Evolutionary conservation across 2,797 vertebrate genomes (phyloP).

Genomic region (Acipenser ruthenus): DNA sequence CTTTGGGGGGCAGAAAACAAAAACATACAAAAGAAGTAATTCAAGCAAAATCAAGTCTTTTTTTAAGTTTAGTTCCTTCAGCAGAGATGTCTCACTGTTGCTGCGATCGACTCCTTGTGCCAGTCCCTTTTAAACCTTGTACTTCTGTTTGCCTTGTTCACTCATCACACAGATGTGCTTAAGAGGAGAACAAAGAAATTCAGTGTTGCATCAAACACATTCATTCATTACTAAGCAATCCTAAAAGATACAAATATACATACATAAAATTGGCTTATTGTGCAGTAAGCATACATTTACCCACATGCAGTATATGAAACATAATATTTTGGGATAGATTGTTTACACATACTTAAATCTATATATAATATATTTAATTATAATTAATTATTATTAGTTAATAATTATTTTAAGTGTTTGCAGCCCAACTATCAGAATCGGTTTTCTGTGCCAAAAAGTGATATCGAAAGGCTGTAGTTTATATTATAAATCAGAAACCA

Average conservation of each 20-base stretch:
- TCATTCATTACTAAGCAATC: background rate
- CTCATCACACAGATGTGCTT: slow-evolving; percentile 77
- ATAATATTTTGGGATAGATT: too few species aligned
- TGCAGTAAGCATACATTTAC: too few species aligned
- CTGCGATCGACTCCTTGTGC: slow-evolving; percentile 20
- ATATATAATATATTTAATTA: too few species aligned
- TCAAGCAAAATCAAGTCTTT: slow-evolving; percentile 21
- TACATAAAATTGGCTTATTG: too few species aligned
- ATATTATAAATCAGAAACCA: too few species aligned
- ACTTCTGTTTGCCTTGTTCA: slow-evolving; percentile 72
- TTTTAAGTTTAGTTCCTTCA: slow-evolving; percentile 21
- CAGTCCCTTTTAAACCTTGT: slow-evolving; percentile 52
- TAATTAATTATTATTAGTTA: too few species aligned
- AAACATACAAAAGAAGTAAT: slow-evolving; percentile 12
- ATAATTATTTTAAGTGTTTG: too few species aligned
- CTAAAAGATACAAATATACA: background rate
- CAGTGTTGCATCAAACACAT: background rate
- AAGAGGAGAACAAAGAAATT: slow-evolving; percentile 9
- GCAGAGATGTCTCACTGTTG: slow-evolving; percentile 58
- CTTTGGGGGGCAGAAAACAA: slow-evolving; percentile 18
- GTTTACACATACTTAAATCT: too few species aligned
- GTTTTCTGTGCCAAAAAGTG: too few species aligned
- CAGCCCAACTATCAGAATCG: too few species aligned
- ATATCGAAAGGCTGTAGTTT: too few species aligned
- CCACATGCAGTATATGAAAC: too few species aligned